phyloP scores from a whole-genome alignment of 2,888 invertebrate species.

The Xylophagus ater region DNA sequence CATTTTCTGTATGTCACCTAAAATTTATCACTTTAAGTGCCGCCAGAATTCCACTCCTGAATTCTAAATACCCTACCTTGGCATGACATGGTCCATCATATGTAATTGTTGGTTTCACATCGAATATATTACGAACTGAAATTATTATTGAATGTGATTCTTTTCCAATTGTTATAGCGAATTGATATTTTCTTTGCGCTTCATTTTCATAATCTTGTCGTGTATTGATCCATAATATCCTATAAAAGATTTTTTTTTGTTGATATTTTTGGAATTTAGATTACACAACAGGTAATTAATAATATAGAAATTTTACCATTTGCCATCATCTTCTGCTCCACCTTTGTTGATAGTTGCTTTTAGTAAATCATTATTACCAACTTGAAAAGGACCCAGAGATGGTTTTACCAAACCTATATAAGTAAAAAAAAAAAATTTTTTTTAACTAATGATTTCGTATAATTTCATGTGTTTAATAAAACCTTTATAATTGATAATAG shows the following conservation, averaged over 20 bases:
- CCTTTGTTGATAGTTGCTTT: slow-evolving; percentile 18
- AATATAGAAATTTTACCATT: slow-evolving; percentile 5
- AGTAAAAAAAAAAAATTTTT: too few relatives aligned
- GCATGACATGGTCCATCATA: slow-evolving; percentile 38
- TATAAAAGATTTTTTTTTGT: slow-evolving; percentile 13
- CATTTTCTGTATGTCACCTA: background rate
- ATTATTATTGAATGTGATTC: slow-evolving; percentile 25
- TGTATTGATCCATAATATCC: slow-evolving; percentile 26
- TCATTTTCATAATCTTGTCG: slow-evolving; percentile 47
- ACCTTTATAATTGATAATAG: slow-evolving; percentile 22
- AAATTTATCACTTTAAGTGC: slow-evolving; percentile 11
- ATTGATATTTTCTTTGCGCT: slow-evolving; percentile 39
- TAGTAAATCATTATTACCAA: slow-evolving; percentile 21
- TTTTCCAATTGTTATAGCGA: slow-evolving; percentile 30
- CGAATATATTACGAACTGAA: slow-evolving; percentile 37
- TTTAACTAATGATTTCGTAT: too few relatives aligned
- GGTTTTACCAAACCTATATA: too few relatives aligned
- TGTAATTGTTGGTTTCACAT: slow-evolving; percentile 45
- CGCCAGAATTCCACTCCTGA: slow-evolving; percentile 19
- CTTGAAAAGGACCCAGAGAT: slow-evolving; percentile 21
- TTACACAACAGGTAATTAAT: background rate
- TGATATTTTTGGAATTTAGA: too few relatives aligned
- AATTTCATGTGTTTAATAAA: background rate
- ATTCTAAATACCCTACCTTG: slow-evolving; percentile 34
- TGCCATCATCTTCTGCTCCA: slow-evolving; percentile 10